Evolutionary conservation across 2,888 invertebrate genomes (phyloP).

Genomic region (Philaethria dido): DNA sequence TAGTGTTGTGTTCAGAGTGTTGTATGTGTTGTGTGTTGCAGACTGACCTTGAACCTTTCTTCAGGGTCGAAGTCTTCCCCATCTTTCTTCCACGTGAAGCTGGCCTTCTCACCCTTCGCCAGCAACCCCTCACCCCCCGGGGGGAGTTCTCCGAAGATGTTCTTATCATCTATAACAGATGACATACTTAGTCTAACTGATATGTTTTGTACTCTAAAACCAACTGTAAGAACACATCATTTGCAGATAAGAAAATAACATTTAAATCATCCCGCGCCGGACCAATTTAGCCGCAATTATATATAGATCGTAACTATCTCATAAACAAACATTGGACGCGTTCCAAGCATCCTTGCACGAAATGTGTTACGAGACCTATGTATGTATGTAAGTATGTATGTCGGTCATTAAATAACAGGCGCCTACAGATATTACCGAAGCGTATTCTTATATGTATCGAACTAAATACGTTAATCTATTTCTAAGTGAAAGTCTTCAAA

Average conservation of each 20-base stretch:
- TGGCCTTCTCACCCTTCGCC: conserved; percentile 89
- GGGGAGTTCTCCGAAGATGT: conserved; percentile 90
- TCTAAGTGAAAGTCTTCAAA: neutral
- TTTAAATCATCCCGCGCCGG: conserved; percentile 34
- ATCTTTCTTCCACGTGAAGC: conserved; percentile 93
- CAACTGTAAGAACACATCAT: conserved; percentile 30
- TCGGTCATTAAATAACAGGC: conserved; percentile 37
- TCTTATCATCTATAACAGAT: conserved; percentile 87
- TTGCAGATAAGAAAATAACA: conserved; percentile 35
- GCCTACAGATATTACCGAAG: conserved; percentile 23
- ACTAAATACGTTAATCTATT: neutral
- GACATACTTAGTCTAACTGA: conserved; percentile 34
- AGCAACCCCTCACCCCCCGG: conserved; percentile 87
- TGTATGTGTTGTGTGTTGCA: neutral
- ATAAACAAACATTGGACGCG: conserved; percentile 70
- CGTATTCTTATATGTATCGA: neutral
- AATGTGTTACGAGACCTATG: conserved; percentile 37
- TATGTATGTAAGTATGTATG: conserved; percentile 32
- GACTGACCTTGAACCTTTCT: conserved; percentile 90
- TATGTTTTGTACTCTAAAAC: conserved; percentile 25
- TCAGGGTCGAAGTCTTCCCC: conserved; percentile 94
- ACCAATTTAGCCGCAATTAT: conserved; percentile 50
- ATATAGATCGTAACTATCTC: conserved; percentile 51
- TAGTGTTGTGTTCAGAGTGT: neutral
- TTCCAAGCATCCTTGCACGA: conserved; percentile 61